A percentile compares a stretch with the other conserved stretches of the same genome.
These are phyloP conservation scores for Polymixis flavicincta DNA, from an alignment of 2,888 invertebrate species.

Conservation along the genomic window DNA sequence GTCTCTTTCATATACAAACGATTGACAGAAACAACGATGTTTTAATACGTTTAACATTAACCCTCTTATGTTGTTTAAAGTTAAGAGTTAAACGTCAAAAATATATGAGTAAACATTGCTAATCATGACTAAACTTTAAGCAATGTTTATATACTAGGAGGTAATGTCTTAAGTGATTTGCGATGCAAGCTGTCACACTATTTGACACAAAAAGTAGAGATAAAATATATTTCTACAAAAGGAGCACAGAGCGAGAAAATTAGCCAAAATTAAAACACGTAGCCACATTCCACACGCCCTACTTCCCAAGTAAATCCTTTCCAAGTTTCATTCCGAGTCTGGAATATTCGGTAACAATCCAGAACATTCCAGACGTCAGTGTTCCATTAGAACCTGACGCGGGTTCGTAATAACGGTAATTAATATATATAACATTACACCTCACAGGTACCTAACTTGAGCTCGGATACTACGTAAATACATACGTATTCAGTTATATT, in stretches of 20 bases:
- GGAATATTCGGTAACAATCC: slow-evolving; percentile 44
- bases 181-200: background rate
- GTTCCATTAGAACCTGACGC: slow-evolving; percentile 59
- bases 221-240: background rate
- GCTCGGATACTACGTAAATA: too few species aligned
- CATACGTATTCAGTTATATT: slow-evolving; percentile 16
- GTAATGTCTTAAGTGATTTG: background rate
- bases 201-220: background rate
- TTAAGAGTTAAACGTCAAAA: too few species aligned
- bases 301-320: slow-evolving; percentile 51
- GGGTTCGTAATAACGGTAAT: slow-evolving; percentile 62
- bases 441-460: too few species aligned
- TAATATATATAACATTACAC: slow-evolving; percentile 38
- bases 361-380: slow-evolving; percentile 52
- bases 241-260: background rate
- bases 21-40: background rate
- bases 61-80: too few species aligned
- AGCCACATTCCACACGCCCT: slow-evolving; percentile 21
- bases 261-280: slow-evolving; percentile 3
- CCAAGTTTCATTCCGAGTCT: slow-evolving; percentile 30
- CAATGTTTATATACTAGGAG: too few species aligned
- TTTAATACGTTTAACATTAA: background rate
- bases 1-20: background rate
- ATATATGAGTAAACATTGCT: too few species aligned
- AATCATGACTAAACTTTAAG: too few species aligned